phyloP scores from a whole-genome alignment of 2,113 vertebrate species.

The Callospermophilus lateralis region DNA sequence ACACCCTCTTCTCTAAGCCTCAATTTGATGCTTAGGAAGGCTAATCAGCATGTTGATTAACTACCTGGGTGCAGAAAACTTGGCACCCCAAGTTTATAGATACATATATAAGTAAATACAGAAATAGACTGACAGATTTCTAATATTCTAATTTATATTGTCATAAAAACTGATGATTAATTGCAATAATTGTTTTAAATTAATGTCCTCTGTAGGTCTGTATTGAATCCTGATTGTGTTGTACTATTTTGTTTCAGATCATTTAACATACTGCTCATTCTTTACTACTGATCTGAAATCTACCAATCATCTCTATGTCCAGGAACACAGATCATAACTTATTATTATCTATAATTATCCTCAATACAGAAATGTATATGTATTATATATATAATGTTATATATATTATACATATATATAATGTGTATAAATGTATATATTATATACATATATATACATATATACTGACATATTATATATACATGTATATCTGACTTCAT shows the following conservation, averaged over 20 bases:
- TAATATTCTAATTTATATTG: background rate
- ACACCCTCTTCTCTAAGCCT: background rate
- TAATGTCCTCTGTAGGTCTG: background rate
- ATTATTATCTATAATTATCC: background rate
- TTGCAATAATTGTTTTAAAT: background rate
- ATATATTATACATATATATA: too few relatives aligned
- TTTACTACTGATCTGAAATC: background rate
- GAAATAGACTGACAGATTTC: background rate
- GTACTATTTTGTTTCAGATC: background rate
- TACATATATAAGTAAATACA: background rate
- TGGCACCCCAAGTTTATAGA: background rate
- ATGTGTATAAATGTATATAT: background rate
- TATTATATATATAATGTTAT: too few relatives aligned
- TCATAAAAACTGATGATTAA: background rate
- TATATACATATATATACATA: too few relatives aligned
- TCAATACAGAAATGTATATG: background rate
- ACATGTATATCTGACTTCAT: background rate
- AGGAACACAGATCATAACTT: background rate
- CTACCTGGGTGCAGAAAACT: background rate
- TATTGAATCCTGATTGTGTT: background rate
- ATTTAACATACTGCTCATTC: background rate
- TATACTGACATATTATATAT: too few relatives aligned
- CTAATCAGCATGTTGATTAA: background rate
- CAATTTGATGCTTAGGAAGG: background rate
- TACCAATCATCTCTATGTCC: background rate